Conservation (phyloP, 2,888 invertebrate species). For the Ophioninae sp. region DNA sequence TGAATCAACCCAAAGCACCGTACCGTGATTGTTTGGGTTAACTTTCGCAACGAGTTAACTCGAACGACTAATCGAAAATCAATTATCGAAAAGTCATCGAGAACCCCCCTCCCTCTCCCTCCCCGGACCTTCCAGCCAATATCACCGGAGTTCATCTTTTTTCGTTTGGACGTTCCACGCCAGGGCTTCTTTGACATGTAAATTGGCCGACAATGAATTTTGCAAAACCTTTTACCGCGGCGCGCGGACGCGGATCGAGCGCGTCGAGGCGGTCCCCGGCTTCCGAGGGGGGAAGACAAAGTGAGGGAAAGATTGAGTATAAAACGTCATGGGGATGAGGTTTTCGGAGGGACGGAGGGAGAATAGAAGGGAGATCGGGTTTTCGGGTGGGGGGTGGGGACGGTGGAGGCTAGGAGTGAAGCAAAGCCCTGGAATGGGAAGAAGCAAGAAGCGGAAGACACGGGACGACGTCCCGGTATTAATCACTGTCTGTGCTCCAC, state of each 20-base stretch:
- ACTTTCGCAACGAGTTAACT: neutral
- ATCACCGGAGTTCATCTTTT: conserved; percentile 8
- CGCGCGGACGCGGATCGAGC: conserved; percentile 69
- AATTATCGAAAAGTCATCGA: conserved; percentile 21
- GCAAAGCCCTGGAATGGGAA: conserved; percentile 66
- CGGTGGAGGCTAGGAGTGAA: conserved; percentile 64
- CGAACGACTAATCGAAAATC: neutral
- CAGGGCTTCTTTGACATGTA: conserved; percentile 79
- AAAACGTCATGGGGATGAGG: conserved; percentile 58
- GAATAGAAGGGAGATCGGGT: conserved; percentile 65
- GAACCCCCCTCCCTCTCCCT: too few species aligned
- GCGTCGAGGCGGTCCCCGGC: conserved; percentile 60
- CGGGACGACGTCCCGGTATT: conserved; percentile 79
- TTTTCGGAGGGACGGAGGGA: conserved; percentile 41
- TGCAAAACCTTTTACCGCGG: conserved; percentile 80
- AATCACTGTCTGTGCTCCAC: conserved; percentile 77
- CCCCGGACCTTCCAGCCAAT: conserved; percentile 4
- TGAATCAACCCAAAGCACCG: too few species aligned
- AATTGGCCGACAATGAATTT: conserved; percentile 80
- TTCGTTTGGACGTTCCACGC: conserved; percentile 4
- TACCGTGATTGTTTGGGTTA: too few species aligned
- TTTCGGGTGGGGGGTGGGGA: too few species aligned
- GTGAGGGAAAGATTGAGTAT: conserved; percentile 60
- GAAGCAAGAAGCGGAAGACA: conserved; percentile 72
- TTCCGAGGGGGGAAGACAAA: conserved; percentile 5